Conservation (phyloP, 2,113 vertebrate genomes). For the Serinus canaria region DNA sequence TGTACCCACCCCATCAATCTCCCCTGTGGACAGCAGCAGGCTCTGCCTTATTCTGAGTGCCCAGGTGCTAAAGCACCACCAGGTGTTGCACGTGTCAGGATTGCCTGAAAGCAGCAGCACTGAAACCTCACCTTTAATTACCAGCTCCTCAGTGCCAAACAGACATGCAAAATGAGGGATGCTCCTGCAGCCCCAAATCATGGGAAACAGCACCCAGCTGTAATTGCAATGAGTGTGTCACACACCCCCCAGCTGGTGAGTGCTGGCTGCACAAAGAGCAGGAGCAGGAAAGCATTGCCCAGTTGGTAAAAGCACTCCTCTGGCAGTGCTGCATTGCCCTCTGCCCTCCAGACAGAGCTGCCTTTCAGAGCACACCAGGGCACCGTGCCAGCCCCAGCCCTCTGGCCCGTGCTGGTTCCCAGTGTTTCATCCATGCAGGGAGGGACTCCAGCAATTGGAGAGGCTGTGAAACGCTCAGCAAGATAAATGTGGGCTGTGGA, state of each 20-base stretch:
- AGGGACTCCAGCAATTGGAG: not conserved
- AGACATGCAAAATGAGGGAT: not conserved
- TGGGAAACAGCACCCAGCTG: not conserved
- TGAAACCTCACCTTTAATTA: not conserved
- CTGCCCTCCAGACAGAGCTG: slow-evolving; percentile 25
- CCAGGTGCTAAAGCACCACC: not conserved
- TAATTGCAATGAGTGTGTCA: not conserved
- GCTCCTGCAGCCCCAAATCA: not conserved
- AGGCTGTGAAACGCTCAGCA: not conserved
- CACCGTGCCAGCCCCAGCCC: not conserved
- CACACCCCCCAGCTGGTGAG: not conserved
- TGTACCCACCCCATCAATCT: not conserved
- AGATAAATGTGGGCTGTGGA: not conserved
- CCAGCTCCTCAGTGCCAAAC: not conserved
- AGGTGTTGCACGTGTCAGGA: not conserved
- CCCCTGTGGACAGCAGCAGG: not conserved
- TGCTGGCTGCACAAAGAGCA: not conserved
- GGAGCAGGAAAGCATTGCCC: not conserved
- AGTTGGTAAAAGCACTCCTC: not conserved
- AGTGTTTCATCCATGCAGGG: not conserved
- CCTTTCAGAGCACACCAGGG: not conserved
- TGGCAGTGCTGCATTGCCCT: not conserved
- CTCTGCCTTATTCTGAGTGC: not conserved
- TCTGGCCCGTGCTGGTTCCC: not conserved
- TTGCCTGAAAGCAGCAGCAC: not conserved